These are phyloP conservation scores for Seira sanloemensis DNA, from an alignment of 2,888 invertebrate species.

Conservation along the genomic window DNA sequence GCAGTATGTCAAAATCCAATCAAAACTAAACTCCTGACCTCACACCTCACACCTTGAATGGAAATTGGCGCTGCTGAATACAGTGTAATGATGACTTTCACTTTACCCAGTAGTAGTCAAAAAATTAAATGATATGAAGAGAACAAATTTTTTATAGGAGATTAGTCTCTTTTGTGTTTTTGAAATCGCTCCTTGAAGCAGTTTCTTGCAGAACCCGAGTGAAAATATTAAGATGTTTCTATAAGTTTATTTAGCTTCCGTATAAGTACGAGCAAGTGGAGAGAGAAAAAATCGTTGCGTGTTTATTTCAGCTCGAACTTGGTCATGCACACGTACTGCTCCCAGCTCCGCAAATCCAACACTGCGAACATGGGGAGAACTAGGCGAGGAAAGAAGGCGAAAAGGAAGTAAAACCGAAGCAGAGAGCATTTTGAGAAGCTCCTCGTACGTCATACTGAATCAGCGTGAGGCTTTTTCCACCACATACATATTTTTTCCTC, in stretches of 20 bases:
- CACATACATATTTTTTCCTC: background rate
- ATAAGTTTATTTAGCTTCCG: background rate
- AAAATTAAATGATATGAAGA: background rate
- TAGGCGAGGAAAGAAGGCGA: slow-evolving; percentile 46
- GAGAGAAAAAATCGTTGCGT: background rate
- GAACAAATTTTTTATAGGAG: background rate
- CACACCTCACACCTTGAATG: too few relatives aligned
- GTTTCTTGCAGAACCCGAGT: background rate
- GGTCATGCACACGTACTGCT: slow-evolving; percentile 14
- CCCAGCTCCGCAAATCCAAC: slow-evolving; percentile 35
- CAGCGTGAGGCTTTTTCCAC: background rate
- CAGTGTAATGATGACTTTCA: background rate
- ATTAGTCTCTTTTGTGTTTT: background rate
- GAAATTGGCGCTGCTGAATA: too few relatives aligned
- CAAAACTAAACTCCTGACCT: too few relatives aligned
- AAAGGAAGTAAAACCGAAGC: slow-evolving; percentile 35
- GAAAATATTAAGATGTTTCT: slow-evolving; percentile 14
- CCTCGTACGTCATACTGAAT: background rate
- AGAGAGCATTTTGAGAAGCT: background rate
- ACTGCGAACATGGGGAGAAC: slow-evolving; percentile 49
- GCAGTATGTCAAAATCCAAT: too few relatives aligned
- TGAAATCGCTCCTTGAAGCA: background rate
- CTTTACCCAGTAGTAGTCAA: too few relatives aligned
- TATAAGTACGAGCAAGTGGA: background rate
- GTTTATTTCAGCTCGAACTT: background rate